phyloP scores from a whole-genome alignment of 2,888 invertebrate species.

The Cryptus viduatorius region DNA sequence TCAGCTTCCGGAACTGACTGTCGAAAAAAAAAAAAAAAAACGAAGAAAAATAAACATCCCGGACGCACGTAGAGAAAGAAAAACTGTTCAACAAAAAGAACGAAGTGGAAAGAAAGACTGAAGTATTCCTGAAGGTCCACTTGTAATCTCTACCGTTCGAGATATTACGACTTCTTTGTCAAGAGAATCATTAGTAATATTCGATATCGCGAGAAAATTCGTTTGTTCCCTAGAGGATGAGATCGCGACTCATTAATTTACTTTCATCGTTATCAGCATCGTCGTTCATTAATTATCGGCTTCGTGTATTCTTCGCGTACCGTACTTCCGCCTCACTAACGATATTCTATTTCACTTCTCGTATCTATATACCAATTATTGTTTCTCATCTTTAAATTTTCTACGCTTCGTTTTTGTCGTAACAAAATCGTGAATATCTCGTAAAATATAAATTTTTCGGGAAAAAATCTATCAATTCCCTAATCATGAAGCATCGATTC shows the following conservation, averaged over 20 bases:
- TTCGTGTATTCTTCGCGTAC: too few species aligned
- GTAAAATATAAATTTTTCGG: not conserved
- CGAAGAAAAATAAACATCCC: not conserved
- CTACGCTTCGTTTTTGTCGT: not conserved
- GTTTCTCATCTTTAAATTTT: too few species aligned
- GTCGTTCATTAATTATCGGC: constrained; percentile 61
- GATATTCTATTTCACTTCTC: too few species aligned
- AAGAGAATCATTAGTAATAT: constrained; percentile 59
- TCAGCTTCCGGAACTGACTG: constrained; percentile 11
- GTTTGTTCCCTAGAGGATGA: constrained; percentile 21
- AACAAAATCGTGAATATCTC: not conserved
- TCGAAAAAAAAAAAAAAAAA: not conserved
- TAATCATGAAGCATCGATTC: not conserved
- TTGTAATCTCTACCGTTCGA: constrained; percentile 2
- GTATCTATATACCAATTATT: too few species aligned
- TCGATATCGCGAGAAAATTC: constrained; percentile 25
- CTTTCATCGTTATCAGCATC: constrained; percentile 54
- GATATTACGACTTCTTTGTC: constrained; percentile 47
- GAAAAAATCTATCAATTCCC: not conserved
- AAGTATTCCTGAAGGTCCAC: constrained; percentile 1
- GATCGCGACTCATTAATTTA: constrained; percentile 31
- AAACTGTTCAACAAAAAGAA: not conserved
- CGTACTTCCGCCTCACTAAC: too few species aligned
- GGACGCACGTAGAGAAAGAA: not conserved
- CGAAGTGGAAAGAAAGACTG: not conserved